Evolutionary conservation across 2,113 vertebrate species (phyloP), one percentile per base, ranked within the genome.

Genomic region (Zosterops borbonicus): DNA sequence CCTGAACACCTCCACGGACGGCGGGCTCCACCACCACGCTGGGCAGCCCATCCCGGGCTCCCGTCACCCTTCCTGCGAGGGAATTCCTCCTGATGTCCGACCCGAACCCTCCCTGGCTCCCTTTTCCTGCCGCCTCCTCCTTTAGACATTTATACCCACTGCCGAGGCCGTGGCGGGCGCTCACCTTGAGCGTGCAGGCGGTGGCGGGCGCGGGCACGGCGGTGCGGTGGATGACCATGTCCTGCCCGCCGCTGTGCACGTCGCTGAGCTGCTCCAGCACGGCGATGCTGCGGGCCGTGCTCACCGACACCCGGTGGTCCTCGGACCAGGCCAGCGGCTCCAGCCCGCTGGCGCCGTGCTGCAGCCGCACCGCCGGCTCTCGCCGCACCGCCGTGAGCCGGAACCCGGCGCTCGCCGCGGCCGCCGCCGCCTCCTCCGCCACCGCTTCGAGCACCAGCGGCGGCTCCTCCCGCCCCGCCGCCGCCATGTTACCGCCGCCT

Each of bases 301-400:
- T 98, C 70, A 98, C 99, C 8, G 99, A 98, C 78, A 99, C 97
- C 68, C 99, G 98, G 97, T 99, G 99, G 22, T 99, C 99, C 94
- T 99, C 98, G 4, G 99, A 99, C 99, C 99, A 99, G 49, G 97
- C 83, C 56, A 99, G 97, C 44, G 99, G 99, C 96, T 99, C 98
- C 93, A 98, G 41, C 35, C 99, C 99, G 97, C 98, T 98, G n/a
- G 98, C 98, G 3, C 98, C 94, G 27, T 98, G 97, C 92, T 98
- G 87, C 79, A 99, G 97, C 90, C 96, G 95, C 60, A 99, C 97
- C 27, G 97, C 98, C 29, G 99, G 99, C 4, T 99, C 98, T 58
- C 99, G 96, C 76, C 98, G 97, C 25, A 96, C 97, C 8, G 98
- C 97, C 52, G 98, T 97, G 18, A 98, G 85, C 18, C 97, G 96